phyloP scores from a whole-genome alignment of 2,888 invertebrate genomes.

The Heterodera filipjevi region DNA sequence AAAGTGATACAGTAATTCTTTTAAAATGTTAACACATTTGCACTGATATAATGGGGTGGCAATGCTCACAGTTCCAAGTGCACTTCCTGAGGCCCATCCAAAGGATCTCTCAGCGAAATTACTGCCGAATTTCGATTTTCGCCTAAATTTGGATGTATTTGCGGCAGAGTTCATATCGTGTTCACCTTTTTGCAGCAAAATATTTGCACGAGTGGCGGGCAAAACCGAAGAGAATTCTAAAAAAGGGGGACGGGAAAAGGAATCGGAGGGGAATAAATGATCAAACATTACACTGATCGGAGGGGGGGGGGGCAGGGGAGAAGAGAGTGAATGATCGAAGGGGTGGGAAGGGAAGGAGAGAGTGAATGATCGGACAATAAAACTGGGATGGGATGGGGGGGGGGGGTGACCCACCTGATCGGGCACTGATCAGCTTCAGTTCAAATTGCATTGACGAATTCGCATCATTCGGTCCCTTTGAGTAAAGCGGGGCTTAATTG shows the following conservation, averaged over 20 bases:
- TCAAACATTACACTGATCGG: too few species aligned
- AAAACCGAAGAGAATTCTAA: neutral
- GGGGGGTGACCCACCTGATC: slow-evolving; percentile 43
- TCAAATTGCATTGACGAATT: slow-evolving; percentile 67
- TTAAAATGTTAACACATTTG: too few species aligned
- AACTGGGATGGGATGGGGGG: too few species aligned
- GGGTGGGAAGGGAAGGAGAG: too few species aligned
- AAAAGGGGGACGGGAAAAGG: neutral
- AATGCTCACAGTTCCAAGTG: slow-evolving; percentile 65
- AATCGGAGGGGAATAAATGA: neutral
- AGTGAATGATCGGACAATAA: neutral
- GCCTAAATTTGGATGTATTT: slow-evolving; percentile 31
- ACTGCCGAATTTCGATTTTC: slow-evolving; percentile 66
- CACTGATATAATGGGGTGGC: too few species aligned
- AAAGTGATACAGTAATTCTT: too few species aligned
- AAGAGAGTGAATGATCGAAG: too few species aligned
- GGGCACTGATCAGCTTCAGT: slow-evolving; percentile 65
- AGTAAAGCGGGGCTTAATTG: neutral
- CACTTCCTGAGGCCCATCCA: slow-evolving; percentile 64
- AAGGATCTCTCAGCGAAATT: slow-evolving; percentile 64
- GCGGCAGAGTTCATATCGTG: neutral
- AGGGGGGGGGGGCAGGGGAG: too few species aligned
- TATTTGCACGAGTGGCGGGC: slow-evolving; percentile 66
- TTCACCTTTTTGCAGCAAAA: slow-evolving; percentile 66
- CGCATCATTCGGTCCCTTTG: slow-evolving; percentile 51